These are phyloP conservation scores for Odontomachus brunneus DNA, from an alignment of 1,140 invertebrate genomes.

Conservation along the genomic window DNA sequence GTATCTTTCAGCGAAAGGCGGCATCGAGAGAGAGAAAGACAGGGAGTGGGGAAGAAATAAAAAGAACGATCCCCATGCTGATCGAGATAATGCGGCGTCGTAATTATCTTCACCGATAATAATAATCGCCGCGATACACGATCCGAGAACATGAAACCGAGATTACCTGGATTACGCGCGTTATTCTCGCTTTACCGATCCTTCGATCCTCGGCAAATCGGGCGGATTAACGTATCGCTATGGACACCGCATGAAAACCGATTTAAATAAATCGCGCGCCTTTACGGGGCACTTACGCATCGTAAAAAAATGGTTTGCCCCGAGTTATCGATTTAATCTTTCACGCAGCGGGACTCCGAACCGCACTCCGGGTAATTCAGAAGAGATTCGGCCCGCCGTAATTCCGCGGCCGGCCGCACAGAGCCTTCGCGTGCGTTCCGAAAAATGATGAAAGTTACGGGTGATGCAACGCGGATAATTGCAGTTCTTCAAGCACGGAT, in stretches of 20 bases:
- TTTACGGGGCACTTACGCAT: conserved; percentile 19
- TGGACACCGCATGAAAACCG: conserved; percentile 33
- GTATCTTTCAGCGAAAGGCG: conserved; percentile 56
- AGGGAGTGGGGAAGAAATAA: too few species aligned
- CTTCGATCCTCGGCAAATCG: conserved; percentile 1
- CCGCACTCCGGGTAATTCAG: conserved; percentile 10
- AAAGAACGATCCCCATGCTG: conserved; percentile 1
- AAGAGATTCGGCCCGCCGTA: conserved; percentile 58
- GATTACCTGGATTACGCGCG: neutral
- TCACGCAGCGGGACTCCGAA: conserved; percentile 45
- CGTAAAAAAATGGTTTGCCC: conserved; percentile 46
- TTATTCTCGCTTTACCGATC: neutral
- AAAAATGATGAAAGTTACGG: conserved; percentile 72
- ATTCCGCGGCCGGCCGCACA: conserved; percentile 16
- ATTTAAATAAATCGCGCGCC: conserved; percentile 34
- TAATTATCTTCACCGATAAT: conserved; percentile 40
- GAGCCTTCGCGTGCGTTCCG: conserved; percentile 48
- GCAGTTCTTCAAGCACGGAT: conserved; percentile 63
- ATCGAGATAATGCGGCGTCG: conserved; percentile 38
- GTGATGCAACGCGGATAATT: conserved; percentile 67
- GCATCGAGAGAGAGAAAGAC: too few species aligned
- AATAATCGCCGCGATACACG: conserved; percentile 28
- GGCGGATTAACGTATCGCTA: neutral
- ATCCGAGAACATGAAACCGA: conserved; percentile 12
- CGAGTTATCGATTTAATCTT: conserved; percentile 56